Evolutionary conservation across 2,888 invertebrate species (phyloP).

Genomic region (Tenthredo distinguenda): DNA sequence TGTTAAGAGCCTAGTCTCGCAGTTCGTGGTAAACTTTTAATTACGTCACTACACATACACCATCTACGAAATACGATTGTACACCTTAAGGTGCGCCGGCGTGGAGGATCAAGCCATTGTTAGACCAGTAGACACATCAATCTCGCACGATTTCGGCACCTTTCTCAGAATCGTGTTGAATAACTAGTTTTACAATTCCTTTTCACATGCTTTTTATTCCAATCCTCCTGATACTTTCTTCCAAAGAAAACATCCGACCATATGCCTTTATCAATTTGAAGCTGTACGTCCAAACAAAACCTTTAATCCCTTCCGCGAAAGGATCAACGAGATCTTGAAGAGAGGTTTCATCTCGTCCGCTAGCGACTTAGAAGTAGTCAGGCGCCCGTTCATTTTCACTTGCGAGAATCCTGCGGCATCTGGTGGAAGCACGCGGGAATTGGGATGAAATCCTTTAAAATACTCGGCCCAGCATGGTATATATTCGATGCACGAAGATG

Average conservation of each 20-base stretch:
- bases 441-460: neutral
- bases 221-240: neutral
- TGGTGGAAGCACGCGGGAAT: neutral
- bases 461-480: neutral
- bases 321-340: neutral
- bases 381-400: neutral
- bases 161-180: neutral
- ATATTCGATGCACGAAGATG: neutral
- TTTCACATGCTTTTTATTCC: neutral
- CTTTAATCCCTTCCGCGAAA: neutral
- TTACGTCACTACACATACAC: slow-evolving; percentile 38
- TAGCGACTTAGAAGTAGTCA: neutral
- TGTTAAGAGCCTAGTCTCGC: slow-evolving; percentile 14
- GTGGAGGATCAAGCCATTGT: slow-evolving; percentile 5
- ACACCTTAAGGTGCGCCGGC: slow-evolving; percentile 23
- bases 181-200: neutral
- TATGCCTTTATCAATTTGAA: neutral
- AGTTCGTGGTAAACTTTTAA: slow-evolving; percentile 41
- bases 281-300: neutral
- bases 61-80: neutral
- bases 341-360: neutral
- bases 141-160: slow-evolving; percentile 11
- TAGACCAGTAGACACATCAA: neutral
- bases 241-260: neutral
- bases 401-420: neutral